Percentiles rank a stretch among this genome's conserved stretches.
Evolutionary conservation across 2,113 vertebrate species (phyloP).

Genomic region (Myotis yumanensis): DNA sequence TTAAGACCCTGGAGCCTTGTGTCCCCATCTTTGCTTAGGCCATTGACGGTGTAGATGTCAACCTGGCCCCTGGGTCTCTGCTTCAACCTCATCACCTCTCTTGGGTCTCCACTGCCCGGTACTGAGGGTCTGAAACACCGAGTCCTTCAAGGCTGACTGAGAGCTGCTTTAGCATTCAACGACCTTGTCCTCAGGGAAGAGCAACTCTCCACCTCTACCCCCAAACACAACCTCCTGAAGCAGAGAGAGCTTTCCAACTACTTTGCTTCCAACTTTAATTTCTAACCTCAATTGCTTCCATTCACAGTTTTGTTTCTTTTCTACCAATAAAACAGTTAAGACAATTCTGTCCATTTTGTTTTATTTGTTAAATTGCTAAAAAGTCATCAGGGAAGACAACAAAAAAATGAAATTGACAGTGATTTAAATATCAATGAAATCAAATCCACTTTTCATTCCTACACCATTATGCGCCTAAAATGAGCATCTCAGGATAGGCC

Average conservation of each 20-base stretch:
- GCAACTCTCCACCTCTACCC: background rate
- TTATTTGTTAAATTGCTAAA: constrained; percentile 87
- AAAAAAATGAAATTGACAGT: constrained; percentile 75
- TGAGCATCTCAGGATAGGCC: constrained; percentile 50
- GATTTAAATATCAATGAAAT: constrained; percentile 80
- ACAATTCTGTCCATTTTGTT: constrained; percentile 70
- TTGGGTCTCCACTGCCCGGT: background rate
- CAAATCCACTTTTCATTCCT: constrained; percentile 70
- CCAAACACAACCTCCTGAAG: background rate
- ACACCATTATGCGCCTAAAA: constrained; percentile 54
- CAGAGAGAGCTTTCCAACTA: background rate
- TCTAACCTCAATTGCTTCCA: background rate
- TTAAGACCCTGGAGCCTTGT: background rate
- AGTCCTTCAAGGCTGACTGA: background rate
- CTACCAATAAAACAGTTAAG: constrained; percentile 54
- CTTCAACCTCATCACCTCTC: background rate
- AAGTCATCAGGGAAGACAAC: constrained; percentile 75
- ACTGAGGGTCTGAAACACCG: background rate
- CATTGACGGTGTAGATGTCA: fast-evolving
- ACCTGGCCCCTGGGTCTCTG: background rate
- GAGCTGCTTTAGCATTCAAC: background rate
- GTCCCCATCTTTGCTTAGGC: background rate
- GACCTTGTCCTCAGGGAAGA: too few species aligned
- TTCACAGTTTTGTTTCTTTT: background rate
- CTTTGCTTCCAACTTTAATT: background rate